A percentile compares a stretch with the other conserved stretches of the same genome.
Evolutionary conservation across 2,888 invertebrate species (phyloP).

Genomic region (Aspidiotus destructor): DNA sequence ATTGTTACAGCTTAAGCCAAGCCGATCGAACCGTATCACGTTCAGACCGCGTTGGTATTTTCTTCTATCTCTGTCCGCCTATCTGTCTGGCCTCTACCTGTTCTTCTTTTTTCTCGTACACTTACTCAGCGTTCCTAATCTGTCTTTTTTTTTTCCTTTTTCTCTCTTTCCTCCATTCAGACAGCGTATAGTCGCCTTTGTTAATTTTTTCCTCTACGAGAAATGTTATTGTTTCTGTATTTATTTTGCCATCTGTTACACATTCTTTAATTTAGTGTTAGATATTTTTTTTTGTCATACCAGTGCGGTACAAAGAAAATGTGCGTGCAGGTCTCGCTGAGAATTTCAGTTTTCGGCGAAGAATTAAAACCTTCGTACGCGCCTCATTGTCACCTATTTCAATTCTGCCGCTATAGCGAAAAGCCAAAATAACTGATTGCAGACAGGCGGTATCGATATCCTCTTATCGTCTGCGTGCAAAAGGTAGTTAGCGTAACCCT

Average conservation of each 20-base stretch:
- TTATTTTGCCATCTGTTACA: conserved; percentile 1
- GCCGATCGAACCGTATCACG: conserved; percentile 23
- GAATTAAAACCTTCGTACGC: too few relatives aligned
- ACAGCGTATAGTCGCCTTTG: neutral
- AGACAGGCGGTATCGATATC: too few relatives aligned
- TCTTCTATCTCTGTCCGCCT: too few relatives aligned
- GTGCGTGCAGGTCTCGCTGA: neutral
- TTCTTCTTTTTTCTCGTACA: neutral
- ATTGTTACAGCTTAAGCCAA: conserved; percentile 19
- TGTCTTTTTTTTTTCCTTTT: neutral
- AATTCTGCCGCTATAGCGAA: too few relatives aligned
- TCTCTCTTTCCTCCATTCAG: neutral
- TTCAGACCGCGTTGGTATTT: neutral
- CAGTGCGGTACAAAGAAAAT: neutral
- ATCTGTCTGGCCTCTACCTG: neutral
- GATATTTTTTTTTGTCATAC: neutral
- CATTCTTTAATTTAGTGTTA: neutral
- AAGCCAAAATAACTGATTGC: too few relatives aligned
- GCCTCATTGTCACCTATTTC: too few relatives aligned
- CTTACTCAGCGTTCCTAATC: neutral
- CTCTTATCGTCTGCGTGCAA: too few relatives aligned
- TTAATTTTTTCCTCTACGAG: neutral
- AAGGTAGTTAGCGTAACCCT: too few relatives aligned
- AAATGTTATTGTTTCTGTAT: conserved; percentile 5
- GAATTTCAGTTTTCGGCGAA: neutral